Evolutionary conservation across 2,113 vertebrate species (phyloP), one percentile per base, ranked within the genome.

Genomic region (Megaceryle torquata): DNA sequence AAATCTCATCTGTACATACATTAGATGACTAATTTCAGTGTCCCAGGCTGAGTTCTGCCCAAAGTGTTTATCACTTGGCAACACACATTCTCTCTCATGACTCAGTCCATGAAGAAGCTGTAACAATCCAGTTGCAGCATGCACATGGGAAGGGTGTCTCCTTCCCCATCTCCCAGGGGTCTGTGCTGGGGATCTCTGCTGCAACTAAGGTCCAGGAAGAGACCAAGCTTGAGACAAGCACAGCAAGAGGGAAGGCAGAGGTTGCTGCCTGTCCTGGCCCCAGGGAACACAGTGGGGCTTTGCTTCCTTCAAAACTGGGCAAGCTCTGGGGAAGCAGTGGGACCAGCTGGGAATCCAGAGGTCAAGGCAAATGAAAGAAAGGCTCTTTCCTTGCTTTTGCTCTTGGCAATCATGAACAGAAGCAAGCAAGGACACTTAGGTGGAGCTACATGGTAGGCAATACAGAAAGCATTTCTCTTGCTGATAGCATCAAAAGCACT

Each of bases 191-290:
- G 18, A 71, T 15, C 28, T 79, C 61, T 85, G 43, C 46, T 89
- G 33, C 29, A 54, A 4, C 11, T 3, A 17, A 75, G 25, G 19
- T 46, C 33, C 51, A 82, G 43, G 22, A 29, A 80, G 50, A 81
- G 29, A 61, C 33, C 29, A 35, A 91, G 35, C 39, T 57, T n/a
- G 13, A 68, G 56, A 35, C 2, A 15, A 74, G 24, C 21, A 77
- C 28, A 57, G 50, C 1, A 5, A 82, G 13, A 79, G 17, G 63
- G 33, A 80, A 72, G 50, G 33, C 50, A 51, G 0, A 0, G 24
- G 22, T n/a, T 56, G 39, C 69, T 50, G 46, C 17, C 7, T 37
- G 35, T n/a, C 21, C 48, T 51, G 57, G 39, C 2, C 7, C 24
- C 15, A 24, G 51, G 46, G n/a, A 70, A 15, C 5, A 15, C 4